Evolutionary conservation across 2,113 vertebrate genomes (phyloP), one percentile per base, ranked within the genome.

Genomic region (Ciconia stormi): DNA sequence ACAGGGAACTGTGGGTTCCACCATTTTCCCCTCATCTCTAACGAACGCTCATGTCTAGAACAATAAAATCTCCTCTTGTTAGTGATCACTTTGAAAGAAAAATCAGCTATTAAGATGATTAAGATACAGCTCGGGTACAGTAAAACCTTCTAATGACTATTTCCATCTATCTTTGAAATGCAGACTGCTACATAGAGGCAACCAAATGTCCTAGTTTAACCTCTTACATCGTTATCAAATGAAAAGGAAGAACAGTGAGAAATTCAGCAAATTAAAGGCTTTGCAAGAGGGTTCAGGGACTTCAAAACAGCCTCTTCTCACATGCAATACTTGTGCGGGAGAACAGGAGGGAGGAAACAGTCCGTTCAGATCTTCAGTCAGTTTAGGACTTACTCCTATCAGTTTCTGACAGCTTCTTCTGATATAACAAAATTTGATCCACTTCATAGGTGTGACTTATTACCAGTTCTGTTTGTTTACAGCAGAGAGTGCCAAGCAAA

Each of bases 81-180:
- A 70, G 72, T 49, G 77, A 86, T 17, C 38, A 49, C 74, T 96
- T 89, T 49, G 61, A 94, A 93, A 89, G 69, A 89, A 96, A 95
- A 93, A 79, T 63, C 82, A 90, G 70, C 82, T 59, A 34, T 93
- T 78, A 83, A 81, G 44, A 47, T 78, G 79, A 86, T 84, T 95
- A 93, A 81, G 79, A 94, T 66, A 81, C 69, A 81, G 77, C 56
- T 90, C 0, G 0, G 36, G 40, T 50, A 59, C 52, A 50, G 52
- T 71, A 81, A 93, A 83, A 69, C 59, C 72, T 95, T 82, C 55
- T 91, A 61, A 87, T 74, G 62, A 73, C 50, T 96, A 44, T 90
- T 92, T 90, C 73, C 46, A 89, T 73, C 76, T 80, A 52, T 66
- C 92, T 97, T 97, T 95, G 96, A 95, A 97, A 97, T 44, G 62